A percentile compares a stretch with the other conserved stretches of the same genome.
phyloP scores from a whole-genome alignment of 2,113 vertebrate species.

The Zosterops hypoxanthus region DNA sequence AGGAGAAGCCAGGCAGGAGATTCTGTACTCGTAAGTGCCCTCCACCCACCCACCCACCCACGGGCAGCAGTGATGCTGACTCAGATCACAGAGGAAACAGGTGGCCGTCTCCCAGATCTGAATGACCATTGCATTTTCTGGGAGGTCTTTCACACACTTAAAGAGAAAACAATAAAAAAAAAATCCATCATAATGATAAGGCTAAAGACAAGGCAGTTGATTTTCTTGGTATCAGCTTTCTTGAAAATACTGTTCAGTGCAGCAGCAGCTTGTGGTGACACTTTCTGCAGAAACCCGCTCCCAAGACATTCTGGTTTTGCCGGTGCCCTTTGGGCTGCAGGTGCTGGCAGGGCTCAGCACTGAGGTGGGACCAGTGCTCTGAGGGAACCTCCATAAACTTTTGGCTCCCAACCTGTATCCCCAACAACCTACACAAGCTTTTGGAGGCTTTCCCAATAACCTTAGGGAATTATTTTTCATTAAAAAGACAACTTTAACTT shows the following conservation, averaged over 20 bases:
- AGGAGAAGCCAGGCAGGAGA: background rate
- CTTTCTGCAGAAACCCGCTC: background rate
- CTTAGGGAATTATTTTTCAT: background rate
- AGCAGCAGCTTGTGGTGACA: background rate
- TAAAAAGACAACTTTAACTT: background rate
- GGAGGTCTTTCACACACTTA: background rate
- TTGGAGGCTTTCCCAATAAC: background rate
- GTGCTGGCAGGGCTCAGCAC: background rate
- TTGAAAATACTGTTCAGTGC: accelerated
- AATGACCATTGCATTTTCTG: background rate
- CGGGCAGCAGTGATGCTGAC: background rate
- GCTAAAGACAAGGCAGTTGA: background rate
- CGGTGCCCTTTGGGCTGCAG: background rate
- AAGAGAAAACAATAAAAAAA: background rate
- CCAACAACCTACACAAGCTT: background rate
- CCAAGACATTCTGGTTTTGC: background rate
- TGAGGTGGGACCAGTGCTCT: background rate
- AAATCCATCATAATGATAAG: background rate
- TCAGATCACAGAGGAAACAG: background rate
- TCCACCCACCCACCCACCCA: accelerated
- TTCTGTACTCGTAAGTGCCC: background rate
- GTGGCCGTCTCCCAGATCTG: background rate
- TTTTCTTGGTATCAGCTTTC: background rate
- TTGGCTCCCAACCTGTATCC: background rate
- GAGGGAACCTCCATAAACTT: background rate